phyloP scores from a whole-genome alignment of 2,113 vertebrate genomes.

The mouse (Mus musculus) region DNA sequence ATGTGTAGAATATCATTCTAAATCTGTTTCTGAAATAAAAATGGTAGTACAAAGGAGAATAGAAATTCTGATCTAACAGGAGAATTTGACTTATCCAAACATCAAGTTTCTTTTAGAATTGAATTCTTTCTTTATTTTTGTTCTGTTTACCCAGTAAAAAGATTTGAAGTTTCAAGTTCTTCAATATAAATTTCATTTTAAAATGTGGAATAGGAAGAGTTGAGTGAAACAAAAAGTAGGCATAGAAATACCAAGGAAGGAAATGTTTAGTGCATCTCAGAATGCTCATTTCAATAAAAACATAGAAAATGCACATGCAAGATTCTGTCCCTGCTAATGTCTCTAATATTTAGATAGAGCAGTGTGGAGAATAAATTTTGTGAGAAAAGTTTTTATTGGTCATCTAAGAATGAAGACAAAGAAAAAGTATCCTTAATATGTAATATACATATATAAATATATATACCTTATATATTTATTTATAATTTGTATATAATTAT shows the following conservation, averaged over 20 bases:
- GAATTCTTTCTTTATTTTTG: not conserved
- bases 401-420: not conserved
- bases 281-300: not conserved
- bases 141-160: not conserved
- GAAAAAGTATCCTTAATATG: not conserved
- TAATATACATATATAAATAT: not conserved
- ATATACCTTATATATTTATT: not conserved
- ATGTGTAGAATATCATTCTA: not conserved
- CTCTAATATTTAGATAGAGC: not conserved
- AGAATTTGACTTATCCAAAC: not conserved
- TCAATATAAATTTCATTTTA: not conserved
- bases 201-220: not conserved
- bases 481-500: too few relatives aligned
- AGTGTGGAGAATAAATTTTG: not conserved
- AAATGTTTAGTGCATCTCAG: not conserved
- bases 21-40: conserved; percentile 9
- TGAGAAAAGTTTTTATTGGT: not conserved
- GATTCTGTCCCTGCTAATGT: not conserved
- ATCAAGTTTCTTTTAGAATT: not conserved
- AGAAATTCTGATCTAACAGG: not conserved
- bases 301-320: not conserved
- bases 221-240: not conserved
- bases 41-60: not conserved
- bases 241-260: not conserved
- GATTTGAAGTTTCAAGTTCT: not conserved